Percentiles rank a stretch among this genome's conserved stretches.
phyloP scores from a whole-genome alignment of 2,797 vertebrate genomes.

The Spinus pinus region DNA sequence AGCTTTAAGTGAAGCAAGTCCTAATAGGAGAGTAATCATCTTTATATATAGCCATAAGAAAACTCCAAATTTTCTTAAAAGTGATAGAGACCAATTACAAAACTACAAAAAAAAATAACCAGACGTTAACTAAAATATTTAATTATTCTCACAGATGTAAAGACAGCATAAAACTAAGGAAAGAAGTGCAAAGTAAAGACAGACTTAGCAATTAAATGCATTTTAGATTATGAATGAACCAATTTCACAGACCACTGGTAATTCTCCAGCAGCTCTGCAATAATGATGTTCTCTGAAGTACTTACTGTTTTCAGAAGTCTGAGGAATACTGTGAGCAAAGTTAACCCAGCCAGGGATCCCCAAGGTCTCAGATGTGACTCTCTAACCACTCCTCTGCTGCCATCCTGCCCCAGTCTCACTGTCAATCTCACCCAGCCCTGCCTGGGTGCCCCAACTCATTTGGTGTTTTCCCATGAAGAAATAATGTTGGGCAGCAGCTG shows the following conservation, averaged over 20 bases:
- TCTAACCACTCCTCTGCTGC: background rate
- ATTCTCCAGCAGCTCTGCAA: background rate
- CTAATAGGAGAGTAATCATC: background rate
- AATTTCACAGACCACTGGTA: background rate
- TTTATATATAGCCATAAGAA: background rate
- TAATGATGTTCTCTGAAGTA: background rate
- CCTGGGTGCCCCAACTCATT: background rate
- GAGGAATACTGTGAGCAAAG: background rate
- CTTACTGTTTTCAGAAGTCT: background rate
- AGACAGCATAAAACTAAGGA: background rate
- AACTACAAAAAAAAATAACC: background rate
- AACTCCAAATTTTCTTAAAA: background rate
- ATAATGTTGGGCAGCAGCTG: background rate
- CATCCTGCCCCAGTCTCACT: background rate
- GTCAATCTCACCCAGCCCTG: background rate
- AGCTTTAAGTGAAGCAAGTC: background rate
- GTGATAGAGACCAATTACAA: background rate
- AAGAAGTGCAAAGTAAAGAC: background rate
- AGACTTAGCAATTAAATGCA: background rate
- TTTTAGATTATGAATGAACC: background rate
- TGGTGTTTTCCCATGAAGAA: background rate
- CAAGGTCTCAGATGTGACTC: rapidly evolving
- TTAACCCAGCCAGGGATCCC: background rate
- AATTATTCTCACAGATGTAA: background rate
- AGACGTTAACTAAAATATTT: background rate